Percentiles rank a stretch among this genome's conserved stretches.
Evolutionary conservation across 2,888 invertebrate genomes (phyloP).

Genomic region (Panzeria rudis): DNA sequence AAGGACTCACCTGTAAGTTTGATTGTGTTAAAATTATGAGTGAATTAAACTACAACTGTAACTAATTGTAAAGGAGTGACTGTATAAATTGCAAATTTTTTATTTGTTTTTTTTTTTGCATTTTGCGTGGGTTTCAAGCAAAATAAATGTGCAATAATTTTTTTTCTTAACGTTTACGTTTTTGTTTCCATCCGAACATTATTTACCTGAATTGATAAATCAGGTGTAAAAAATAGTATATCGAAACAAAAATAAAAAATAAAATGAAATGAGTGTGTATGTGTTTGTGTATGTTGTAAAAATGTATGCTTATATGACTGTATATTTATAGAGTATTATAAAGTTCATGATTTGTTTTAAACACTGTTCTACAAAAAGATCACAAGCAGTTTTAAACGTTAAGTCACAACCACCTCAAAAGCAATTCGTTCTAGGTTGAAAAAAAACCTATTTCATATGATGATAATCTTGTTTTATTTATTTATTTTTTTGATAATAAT

Average conservation of each 20-base stretch:
- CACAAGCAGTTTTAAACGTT: background rate
- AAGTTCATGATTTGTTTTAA: background rate
- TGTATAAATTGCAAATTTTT: slow-evolving; percentile 38
- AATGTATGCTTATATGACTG: background rate
- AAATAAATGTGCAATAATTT: slow-evolving; percentile 50
- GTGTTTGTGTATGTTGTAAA: background rate
- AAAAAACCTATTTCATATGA: background rate
- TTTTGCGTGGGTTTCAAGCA: slow-evolving; percentile 68
- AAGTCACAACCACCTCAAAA: background rate
- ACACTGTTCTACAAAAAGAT: background rate
- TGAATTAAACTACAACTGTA: slow-evolving; percentile 46
- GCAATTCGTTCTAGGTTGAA: background rate
- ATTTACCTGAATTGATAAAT: slow-evolving; percentile 63
- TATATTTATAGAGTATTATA: background rate
- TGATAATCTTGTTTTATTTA: too few species aligned
- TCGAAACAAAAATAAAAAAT: slow-evolving; percentile 19
- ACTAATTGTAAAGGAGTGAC: slow-evolving; percentile 59
- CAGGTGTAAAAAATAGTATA: slow-evolving; percentile 67
- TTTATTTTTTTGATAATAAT: too few species aligned
- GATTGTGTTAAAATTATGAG: slow-evolving; percentile 1
- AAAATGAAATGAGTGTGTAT: background rate
- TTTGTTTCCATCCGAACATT: slow-evolving; percentile 33
- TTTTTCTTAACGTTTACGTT: slow-evolving; percentile 22
- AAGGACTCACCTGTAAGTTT: slow-evolving; percentile 18
- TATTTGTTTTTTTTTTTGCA: slow-evolving; percentile 13